These are phyloP conservation scores for Lochmaea capreae DNA, from an alignment of 2,888 invertebrate species.

Conservation along the genomic window DNA sequence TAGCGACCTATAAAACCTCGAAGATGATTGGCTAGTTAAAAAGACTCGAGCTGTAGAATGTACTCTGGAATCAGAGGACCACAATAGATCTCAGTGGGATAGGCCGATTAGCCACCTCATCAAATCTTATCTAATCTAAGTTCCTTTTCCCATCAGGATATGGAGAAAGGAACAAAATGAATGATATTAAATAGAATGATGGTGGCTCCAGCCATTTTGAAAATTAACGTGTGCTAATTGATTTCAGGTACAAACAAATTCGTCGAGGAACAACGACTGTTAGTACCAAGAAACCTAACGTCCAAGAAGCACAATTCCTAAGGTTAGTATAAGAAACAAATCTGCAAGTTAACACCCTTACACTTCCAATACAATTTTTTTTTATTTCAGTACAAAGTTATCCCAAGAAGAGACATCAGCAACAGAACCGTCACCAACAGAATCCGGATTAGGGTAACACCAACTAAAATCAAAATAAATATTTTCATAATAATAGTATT, in stretches of 20 bases:
- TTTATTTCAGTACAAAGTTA: conserved; percentile 12
- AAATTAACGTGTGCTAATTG: no score
- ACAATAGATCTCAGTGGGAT: no score
- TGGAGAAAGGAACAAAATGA: no score
- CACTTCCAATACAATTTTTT: not conserved
- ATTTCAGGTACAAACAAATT: conserved; percentile 48
- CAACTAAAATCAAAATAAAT: not conserved
- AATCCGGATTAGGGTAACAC: conserved; percentile 15
- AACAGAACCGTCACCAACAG: conserved; percentile 1
- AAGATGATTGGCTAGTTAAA: no score
- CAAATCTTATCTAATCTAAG: no score
- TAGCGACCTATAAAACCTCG: no score
- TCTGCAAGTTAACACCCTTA: no score
- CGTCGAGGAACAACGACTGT: conserved; percentile 47
- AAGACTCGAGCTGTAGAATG: no score
- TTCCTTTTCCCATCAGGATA: no score
- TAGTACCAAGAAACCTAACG: conserved; percentile 28
- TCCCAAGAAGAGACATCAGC: conserved; percentile 13
- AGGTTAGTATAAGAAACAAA: not conserved
- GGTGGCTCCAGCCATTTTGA: not conserved
- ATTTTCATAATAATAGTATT: conserved; percentile 3
- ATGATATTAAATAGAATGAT: no score
- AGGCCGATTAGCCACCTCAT: no score
- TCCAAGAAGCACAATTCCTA: conserved; percentile 20
- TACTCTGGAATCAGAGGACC: no score